Evolutionary conservation across 2,113 vertebrate genomes (phyloP), one percentile per base, ranked within the genome.

Genomic region (Procapra przewalskii): DNA sequence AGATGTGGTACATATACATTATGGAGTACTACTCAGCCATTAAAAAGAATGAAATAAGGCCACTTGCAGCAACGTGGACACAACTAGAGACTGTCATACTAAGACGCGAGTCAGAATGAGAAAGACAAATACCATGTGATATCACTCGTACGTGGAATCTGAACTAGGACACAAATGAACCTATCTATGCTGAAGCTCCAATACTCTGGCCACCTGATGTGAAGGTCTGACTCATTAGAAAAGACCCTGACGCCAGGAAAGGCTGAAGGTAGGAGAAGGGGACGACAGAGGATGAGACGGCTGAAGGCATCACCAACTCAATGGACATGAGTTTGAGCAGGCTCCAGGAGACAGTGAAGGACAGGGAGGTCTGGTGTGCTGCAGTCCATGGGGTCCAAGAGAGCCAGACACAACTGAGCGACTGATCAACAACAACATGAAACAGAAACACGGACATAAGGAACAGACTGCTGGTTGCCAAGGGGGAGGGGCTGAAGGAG

Each of bases 211-310:
- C 67, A 71, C n/a, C n/a, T 40, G 19, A 23, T 40, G n/a, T 40
- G n/a, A 71, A 71, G n/a, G 19, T 36, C n/a, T 23, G 67, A 71
- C 67, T 71, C 67, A 71, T 71, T 71, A 71, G 67, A 40, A 71
- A 71, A 71, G 67, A 71, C 67, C 16, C 19, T 40, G 67, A 40
- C 11, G 0, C 67, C 11, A 12, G 67, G n/a, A 71, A 71, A 40
- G 67, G 10, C 1, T 23, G n/a, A 40, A 40, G 67, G 67, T 19
- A 71, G n/a, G 67, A 71, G n/a, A 71, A 71, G n/a, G 67, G n/a
- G n/a, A 71, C 1, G 10, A 40, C 0, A 71, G n/a, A 40, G 3
- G n/a, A 71, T 40, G 67, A 23, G 10, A 71, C 1, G 0, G 19
- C n/a, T 71, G n/a, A 71, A 12, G n/a, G n/a, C 67, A 40, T 71